Evolutionary conservation across 2,113 vertebrate genomes (phyloP).

Genomic region (Sinosuthora webbiana): DNA sequence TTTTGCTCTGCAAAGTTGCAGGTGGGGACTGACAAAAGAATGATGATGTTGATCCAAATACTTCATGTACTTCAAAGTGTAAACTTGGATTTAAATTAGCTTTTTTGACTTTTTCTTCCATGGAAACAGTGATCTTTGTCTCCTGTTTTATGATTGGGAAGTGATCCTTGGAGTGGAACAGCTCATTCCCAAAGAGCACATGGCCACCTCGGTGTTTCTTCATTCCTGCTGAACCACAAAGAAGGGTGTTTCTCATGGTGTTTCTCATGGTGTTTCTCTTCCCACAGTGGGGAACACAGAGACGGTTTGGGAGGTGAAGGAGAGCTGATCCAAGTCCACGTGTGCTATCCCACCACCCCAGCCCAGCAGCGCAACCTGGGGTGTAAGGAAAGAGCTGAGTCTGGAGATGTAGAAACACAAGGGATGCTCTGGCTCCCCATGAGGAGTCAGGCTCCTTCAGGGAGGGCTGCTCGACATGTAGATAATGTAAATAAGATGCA

Average conservation of each 20-base stretch:
- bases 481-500: neutral
- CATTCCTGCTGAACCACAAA: neutral
- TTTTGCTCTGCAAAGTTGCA: neutral
- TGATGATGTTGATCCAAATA: no score
- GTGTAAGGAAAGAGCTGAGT: neutral
- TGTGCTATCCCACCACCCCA: neutral
- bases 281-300: neutral
- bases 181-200: neutral
- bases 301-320: neutral
- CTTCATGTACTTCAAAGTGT: neutral
- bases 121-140: neutral
- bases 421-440: neutral
- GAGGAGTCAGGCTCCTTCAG: neutral
- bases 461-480: neutral
- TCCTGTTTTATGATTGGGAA: neutral
- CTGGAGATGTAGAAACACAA: neutral
- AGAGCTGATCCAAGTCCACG: neutral
- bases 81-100: neutral
- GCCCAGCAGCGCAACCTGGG: fast-evolving
- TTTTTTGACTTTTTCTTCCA: neutral
- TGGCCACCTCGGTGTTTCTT: neutral
- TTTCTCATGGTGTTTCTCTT: neutral
- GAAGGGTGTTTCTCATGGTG: no score
- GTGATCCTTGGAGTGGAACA: neutral
- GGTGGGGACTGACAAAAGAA: neutral